Percentiles rank a stretch among this genome's conserved stretches.
Evolutionary conservation across 2,888 invertebrate genomes (phyloP).

Genomic region (Patella pellucida): DNA sequence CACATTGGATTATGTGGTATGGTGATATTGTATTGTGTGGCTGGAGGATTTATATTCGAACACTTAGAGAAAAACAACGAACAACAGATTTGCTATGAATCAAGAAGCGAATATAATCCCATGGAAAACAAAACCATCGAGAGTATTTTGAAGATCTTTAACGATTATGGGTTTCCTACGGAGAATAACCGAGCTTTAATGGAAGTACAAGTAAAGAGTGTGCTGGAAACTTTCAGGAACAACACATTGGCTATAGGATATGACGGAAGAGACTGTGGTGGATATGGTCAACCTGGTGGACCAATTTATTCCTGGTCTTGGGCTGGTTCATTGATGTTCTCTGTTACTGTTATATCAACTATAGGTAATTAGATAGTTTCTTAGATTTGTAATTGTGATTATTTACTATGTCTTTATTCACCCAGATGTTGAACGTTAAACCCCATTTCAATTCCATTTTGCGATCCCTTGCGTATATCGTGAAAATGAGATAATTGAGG

Average conservation of each 20-base stretch:
- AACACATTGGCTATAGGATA: slow-evolving; percentile 65
- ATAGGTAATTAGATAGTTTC: slow-evolving; percentile 58
- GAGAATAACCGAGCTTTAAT: slow-evolving; percentile 57
- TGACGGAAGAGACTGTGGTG: slow-evolving; percentile 63
- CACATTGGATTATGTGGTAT: slow-evolving; percentile 68
- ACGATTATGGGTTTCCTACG: slow-evolving; percentile 38
- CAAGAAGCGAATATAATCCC: slow-evolving; percentile 58
- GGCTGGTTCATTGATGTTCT: slow-evolving; percentile 68
- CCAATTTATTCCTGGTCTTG: slow-evolving; percentile 67
- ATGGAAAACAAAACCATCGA: slow-evolving; percentile 61
- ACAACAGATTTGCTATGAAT: slow-evolving; percentile 64
- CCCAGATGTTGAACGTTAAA: too few species aligned
- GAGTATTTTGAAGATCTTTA: slow-evolving; percentile 56
- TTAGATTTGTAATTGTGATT: too few species aligned
- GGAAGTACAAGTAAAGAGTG: slow-evolving; percentile 56
- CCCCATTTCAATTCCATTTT: too few species aligned
- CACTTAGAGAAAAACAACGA: slow-evolving; percentile 70
- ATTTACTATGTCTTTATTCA: too few species aligned
- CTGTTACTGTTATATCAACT: slow-evolving; percentile 69
- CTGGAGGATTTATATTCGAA: slow-evolving; percentile 70
- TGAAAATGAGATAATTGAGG: too few species aligned
- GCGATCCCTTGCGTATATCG: too few species aligned
- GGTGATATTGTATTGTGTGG: slow-evolving; percentile 67
- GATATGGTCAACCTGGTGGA: slow-evolving; percentile 60
- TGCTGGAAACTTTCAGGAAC: slow-evolving; percentile 63